phyloP scores from a whole-genome alignment of 2,113 vertebrate species.

The Boulengeromyrus knoepffleri region DNA sequence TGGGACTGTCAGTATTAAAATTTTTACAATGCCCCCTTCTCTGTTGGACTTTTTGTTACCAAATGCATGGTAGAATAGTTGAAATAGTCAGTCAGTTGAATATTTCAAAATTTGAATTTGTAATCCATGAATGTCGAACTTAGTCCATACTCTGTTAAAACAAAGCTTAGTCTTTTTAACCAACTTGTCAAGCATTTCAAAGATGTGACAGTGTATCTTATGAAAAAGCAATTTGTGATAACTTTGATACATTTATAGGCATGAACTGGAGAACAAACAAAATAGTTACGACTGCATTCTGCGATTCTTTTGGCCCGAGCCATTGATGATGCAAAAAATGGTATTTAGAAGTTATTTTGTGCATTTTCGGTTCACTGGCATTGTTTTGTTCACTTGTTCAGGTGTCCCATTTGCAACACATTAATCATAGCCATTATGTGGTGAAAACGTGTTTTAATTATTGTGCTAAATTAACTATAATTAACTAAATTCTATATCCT shows the following conservation, averaged over 20 bases:
- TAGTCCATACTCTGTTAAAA: neutral
- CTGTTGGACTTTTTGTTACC: neutral
- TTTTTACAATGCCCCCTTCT: neutral
- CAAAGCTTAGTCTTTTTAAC: neutral
- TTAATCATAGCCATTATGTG: neutral
- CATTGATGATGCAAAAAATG: neutral
- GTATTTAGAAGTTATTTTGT: neutral
- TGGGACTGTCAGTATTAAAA: neutral
- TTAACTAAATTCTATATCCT: neutral
- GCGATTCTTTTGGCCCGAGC: neutral
- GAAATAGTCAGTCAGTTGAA: neutral
- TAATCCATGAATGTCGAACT: neutral
- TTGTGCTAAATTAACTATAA: neutral
- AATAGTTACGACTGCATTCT: neutral
- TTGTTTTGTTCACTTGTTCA: neutral
- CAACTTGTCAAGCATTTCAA: neutral
- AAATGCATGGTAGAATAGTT: neutral
- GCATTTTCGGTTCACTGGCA: neutral
- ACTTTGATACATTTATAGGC: neutral
- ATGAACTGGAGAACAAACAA: neutral
- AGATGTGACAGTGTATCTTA: neutral
- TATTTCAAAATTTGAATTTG: neutral
- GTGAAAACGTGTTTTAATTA: neutral
- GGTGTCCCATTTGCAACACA: neutral
- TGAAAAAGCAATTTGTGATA: neutral